Evolutionary conservation across 2,113 vertebrate genomes (phyloP).

Genomic region (Xyrauchen texanus): DNA sequence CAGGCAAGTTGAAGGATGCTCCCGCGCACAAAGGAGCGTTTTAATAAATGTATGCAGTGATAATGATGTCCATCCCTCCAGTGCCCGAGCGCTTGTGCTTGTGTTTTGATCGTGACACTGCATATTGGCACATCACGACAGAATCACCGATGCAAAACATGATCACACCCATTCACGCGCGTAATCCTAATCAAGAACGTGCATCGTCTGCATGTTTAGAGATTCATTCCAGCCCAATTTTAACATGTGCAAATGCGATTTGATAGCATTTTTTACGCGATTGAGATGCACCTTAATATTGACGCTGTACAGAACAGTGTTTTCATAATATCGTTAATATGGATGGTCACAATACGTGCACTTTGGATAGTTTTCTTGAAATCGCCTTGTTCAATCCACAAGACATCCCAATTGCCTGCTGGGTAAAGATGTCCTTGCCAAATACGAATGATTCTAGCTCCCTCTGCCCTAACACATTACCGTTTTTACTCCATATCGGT

Average conservation of each 20-base stretch:
- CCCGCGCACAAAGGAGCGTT: constrained; percentile 28
- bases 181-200: constrained; percentile 1
- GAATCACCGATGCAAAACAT: constrained; percentile 34
- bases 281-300: too few species aligned
- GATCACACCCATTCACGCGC: constrained; percentile 66
- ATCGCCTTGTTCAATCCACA: not conserved
- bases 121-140: constrained; percentile 57
- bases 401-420: constrained; percentile 67
- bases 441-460: constrained; percentile 1
- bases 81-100: constrained; percentile 30
- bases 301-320: too few species aligned
- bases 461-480: too few species aligned
- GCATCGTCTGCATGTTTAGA: not conserved
- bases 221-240: too few species aligned
- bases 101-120: constrained; percentile 50
- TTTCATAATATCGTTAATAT: too few species aligned
- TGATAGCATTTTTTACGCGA: too few species aligned
- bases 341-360: not conserved
- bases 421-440: constrained; percentile 57
- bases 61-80: constrained; percentile 26
- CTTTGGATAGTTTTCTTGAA: not conserved
- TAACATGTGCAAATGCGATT: too few species aligned
- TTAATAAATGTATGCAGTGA: constrained; percentile 21
- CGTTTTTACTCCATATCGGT: not conserved
- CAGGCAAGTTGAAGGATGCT: constrained; percentile 82